These are phyloP conservation scores for Apomyelois bistriatella DNA, from an alignment of 2,888 invertebrate genomes.

Conservation along the genomic window DNA sequence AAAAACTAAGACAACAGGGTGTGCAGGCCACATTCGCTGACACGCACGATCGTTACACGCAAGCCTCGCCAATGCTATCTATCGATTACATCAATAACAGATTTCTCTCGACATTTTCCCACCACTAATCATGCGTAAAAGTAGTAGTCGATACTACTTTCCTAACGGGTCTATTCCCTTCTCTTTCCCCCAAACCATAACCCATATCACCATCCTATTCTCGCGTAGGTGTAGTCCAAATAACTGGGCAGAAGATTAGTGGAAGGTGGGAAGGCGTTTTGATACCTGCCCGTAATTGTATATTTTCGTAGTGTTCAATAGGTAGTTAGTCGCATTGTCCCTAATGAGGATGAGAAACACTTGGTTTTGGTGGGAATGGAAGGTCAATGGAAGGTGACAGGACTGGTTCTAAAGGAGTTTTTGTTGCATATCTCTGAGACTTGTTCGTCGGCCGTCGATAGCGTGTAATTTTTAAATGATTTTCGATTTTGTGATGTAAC, in stretches of 20 bases:
- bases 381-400: conserved; percentile 9
- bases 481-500: conserved; percentile 6
- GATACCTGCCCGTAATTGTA: conserved; percentile 49
- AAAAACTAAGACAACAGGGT: too few relatives aligned
- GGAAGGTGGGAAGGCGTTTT: conserved; percentile 45
- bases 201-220: conserved; percentile 38
- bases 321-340: conserved; percentile 34
- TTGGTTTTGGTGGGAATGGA: conserved; percentile 6
- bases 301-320: conserved; percentile 30
- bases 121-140: conserved; percentile 65
- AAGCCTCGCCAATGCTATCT: too few relatives aligned
- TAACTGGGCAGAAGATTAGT: conserved; percentile 37
- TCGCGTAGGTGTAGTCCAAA: conserved; percentile 61
- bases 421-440: conserved; percentile 9
- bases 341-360: conserved; percentile 23
- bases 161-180: conserved; percentile 58
- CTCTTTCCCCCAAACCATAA: conserved; percentile 34
- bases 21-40: too few relatives aligned
- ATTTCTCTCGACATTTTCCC: conserved; percentile 21
- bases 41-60: too few relatives aligned
- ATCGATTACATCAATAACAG: too few relatives aligned
- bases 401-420: conserved; percentile 1
- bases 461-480: conserved; percentile 7
- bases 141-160: conserved; percentile 68
- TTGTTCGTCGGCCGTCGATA: not conserved